phyloP scores from a whole-genome alignment of 2,113 vertebrate genomes.

The Aphyosemion australe region DNA sequence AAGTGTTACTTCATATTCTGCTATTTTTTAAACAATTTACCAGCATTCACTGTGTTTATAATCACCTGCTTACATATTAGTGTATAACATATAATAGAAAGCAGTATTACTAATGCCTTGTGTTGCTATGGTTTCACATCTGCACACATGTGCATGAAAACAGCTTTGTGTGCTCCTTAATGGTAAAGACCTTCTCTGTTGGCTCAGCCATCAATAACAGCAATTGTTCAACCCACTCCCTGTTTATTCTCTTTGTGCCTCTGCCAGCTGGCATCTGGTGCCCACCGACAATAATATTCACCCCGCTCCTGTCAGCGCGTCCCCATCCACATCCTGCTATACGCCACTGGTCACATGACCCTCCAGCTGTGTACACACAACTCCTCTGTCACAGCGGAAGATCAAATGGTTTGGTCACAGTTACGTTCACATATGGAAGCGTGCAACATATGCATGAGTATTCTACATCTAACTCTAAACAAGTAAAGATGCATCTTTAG shows the following conservation, averaged over 20 bases:
- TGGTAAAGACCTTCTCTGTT: conserved; percentile 78
- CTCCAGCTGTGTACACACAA: conserved; percentile 95
- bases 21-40: no score
- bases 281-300: conserved; percentile 62
- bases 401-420: conserved; percentile 85
- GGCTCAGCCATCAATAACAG: conserved; percentile 92
- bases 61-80: background rate
- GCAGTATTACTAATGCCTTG: conserved; percentile 69
- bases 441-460: background rate
- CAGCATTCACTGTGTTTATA: no score
- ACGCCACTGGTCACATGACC: conserved; percentile 88
- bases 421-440: conserved; percentile 7
- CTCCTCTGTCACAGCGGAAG: conserved; percentile 82
- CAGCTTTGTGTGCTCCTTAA: conserved; percentile 81
- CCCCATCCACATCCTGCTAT: conserved; percentile 65
- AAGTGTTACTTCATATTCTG: background rate
- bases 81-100: background rate
- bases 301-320: conserved; percentile 31
- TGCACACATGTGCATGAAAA: conserved; percentile 75
- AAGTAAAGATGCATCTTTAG: background rate
- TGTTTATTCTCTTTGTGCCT: conserved; percentile 82
- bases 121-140: conserved; percentile 79
- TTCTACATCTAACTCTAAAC: background rate
- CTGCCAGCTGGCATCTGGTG: conserved; percentile 89
- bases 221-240: conserved; percentile 90